A percentile compares a stretch with the other conserved stretches of the same genome.
These are phyloP conservation scores for Calypte anna DNA, from an alignment of 2,113 vertebrate genomes.

Conservation along the genomic window DNA sequence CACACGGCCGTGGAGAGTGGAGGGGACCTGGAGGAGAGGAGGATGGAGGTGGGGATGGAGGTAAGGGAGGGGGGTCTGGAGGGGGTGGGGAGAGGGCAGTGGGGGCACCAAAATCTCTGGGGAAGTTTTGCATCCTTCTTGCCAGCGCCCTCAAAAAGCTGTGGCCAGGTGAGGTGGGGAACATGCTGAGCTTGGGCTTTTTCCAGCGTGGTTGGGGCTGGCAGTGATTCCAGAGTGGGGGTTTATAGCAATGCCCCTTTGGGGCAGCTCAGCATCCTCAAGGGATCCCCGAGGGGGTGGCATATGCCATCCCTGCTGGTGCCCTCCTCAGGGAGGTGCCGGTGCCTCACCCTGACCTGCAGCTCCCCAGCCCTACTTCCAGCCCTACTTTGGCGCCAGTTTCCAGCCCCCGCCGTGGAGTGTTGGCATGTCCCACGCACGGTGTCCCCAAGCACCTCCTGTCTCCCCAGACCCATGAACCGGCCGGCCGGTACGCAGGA, in stretches of 20 bases:
- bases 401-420: not conserved
- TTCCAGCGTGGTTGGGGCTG: accelerated
- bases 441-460: not conserved
- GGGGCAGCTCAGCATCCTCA: not conserved
- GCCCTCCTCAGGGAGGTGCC: not conserved
- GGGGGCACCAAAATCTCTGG: accelerated
- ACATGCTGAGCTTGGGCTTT: not conserved
- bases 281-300: not conserved
- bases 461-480: not conserved
- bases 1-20: not conserved
- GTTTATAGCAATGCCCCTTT: not conserved
- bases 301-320: too few species aligned
- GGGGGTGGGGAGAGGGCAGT: not conserved
- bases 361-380: constrained; percentile 5
- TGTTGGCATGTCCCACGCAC: accelerated
- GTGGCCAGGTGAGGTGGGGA: not conserved
- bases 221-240: not conserved
- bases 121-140: not conserved
- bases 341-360: not conserved
- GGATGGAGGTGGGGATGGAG: constrained; percentile 30
- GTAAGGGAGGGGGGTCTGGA: not conserved
- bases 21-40: not conserved
- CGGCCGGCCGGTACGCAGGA: not conserved
- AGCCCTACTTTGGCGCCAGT: constrained; percentile 48
- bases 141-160: accelerated